Base-by-base conservation (phyloP, 2,113 vertebrate species). In the Gavialis gangeticus region DNA sequence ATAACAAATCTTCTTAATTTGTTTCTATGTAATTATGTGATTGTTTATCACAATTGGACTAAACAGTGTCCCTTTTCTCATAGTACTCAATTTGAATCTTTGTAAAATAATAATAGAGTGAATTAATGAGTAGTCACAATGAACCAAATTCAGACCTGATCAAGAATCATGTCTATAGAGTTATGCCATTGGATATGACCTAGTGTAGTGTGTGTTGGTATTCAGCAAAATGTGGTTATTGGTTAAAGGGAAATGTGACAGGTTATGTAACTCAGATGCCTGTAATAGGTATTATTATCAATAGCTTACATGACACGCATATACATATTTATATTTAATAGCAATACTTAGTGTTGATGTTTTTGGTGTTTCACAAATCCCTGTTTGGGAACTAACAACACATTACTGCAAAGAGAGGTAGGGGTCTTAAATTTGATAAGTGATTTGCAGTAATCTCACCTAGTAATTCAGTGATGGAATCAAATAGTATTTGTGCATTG, bases 271-370 rank as follows among this genome's bases (percentile, higher is more conserved):
- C 79, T 60, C 54, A 1, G 24, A 85, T 95, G 81, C 78, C 88
- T 78, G 34, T 85, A 85, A 91, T 88, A 83, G 77, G 62, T 91
- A 84, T 60, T 37, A 18, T 88, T 75, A 28, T 80, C 88, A 78
- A 95, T 86, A 91, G 88, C 66, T 30, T 60, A 75, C 28, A 24
- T 58, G 21, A 3, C 87, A n/a, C 95, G 37, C 30, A 18, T 66
- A 28, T 92, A 75, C 62, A 79, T 92, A 59, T 83, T 62, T 71
- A 63, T n/a, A 22, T 86, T 73, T 75, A 80, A 71, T 95, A 91
- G 87, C 87, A 93, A 86, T 82, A 78, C 87, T 69, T 75, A 58
- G 9, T 89, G 21, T 80, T 93, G 67, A 85, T 88, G 78, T 76
- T 87, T 88, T 19, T 92, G 81, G 91, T 86, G 60, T 75, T 78